Percentiles rank a stretch among this genome's conserved stretches.
These are phyloP conservation scores for Pinna nobilis DNA, from an alignment of 1,140 invertebrate genomes.

Conservation along the genomic window DNA sequence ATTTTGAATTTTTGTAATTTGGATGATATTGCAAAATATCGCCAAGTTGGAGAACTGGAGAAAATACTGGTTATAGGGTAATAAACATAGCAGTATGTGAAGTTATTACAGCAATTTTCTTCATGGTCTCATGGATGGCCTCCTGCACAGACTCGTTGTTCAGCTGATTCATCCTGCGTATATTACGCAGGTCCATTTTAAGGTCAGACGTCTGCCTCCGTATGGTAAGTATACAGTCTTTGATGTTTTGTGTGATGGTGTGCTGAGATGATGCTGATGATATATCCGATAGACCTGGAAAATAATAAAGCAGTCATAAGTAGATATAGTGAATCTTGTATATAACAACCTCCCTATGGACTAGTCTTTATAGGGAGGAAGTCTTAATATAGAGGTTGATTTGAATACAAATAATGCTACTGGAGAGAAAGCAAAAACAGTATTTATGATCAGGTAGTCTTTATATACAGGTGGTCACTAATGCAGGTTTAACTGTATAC, in stretches of 20 bases:
- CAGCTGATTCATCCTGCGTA: constrained; percentile 91
- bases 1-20: no score
- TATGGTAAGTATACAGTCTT: constrained; percentile 50
- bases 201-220: constrained; percentile 84
- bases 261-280: constrained; percentile 38
- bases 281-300: constrained; percentile 49
- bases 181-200: constrained; percentile 88
- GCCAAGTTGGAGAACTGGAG: neutral
- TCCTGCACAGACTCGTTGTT: constrained; percentile 93
- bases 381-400: no score
- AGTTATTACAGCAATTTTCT: constrained; percentile 70
- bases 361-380: no score
- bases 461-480: no score
- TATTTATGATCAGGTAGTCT: no score
- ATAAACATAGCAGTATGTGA: constrained; percentile 11
- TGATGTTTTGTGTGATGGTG: constrained; percentile 42
- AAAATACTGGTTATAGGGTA: neutral
- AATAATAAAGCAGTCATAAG: no score
- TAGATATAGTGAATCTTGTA: no score
- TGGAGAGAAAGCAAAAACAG: no score
- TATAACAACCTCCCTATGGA: no score
- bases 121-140: constrained; percentile 88
- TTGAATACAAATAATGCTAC: no score
- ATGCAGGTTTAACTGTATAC: no score
- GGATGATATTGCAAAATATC: no score